Evolutionary conservation across 2,888 invertebrate species (phyloP), one percentile per base, ranked within the genome.

Genomic region (Embidobia sp.): DNA sequence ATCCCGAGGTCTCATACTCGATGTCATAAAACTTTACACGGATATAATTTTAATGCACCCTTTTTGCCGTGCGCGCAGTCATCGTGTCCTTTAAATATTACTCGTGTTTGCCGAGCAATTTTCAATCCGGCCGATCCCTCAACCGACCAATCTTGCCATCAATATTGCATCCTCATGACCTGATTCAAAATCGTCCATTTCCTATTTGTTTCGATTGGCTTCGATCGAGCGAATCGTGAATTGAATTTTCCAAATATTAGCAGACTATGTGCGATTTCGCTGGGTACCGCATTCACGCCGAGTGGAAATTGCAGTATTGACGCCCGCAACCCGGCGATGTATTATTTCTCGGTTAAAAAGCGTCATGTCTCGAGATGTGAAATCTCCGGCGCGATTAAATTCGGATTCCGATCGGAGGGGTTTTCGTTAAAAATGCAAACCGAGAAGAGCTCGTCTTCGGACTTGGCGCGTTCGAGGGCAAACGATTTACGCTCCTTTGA

Each of bases 201-300:
- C 63, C 48, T 37, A 49, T 40, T 49, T 49, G 63, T 49, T 63
- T 49, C 49, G 40, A 63, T 35, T 19, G 16, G 49, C 29, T 27
- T 37, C 49, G 40, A 29, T 18, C n/a, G 11, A 44, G 27, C 16
- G 31, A 57, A 42, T 31, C 33, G 27, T 19, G 49, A 63, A 63
- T 63, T 18, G 29, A 63, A 63, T 48, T 63, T 63, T 40, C 18
- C 37, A 37, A 40, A 48, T 37, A 35, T 49, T 49, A 63, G 37
- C 33, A 13, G 8, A 10, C 27, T 44, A 13, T 6, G 6, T 10
- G 27, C 16, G 15, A n/a, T 55, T 26, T 7, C 35, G 27, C 11
- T 27, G 15, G 27, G 6, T 55, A 22, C 22, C 13, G 19, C 35
- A 35, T 53, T 33, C 5, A 22, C 6, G 8, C 1, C 11, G 19